Evolutionary conservation across 2,113 vertebrate species (phyloP).

Genomic region (Paralichthys olivaceus): DNA sequence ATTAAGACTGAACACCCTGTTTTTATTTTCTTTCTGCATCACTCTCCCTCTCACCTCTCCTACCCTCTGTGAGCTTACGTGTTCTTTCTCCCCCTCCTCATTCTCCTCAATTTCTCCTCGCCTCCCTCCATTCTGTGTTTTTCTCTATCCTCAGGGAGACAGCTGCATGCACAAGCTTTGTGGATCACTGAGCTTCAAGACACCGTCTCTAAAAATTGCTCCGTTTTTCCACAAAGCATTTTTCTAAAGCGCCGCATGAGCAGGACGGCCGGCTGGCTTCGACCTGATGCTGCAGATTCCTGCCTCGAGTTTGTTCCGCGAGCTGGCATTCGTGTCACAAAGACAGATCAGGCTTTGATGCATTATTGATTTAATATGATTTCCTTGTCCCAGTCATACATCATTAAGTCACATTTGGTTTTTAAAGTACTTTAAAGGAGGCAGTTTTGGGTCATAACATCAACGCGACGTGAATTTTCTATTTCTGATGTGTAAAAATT

Average conservation of each 20-base stretch:
- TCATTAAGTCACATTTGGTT: slow-evolving; percentile 13
- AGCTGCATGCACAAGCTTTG: slow-evolving; percentile 64
- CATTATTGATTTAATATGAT: slow-evolving; percentile 49
- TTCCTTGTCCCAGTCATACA: slow-evolving; percentile 31
- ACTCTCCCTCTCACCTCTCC: slow-evolving; percentile 47
- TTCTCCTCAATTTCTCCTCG: neutral
- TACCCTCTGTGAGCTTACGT: slow-evolving; percentile 23
- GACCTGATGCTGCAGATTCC: slow-evolving; percentile 41
- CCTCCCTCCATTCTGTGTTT: slow-evolving; percentile 43
- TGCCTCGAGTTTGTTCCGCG: slow-evolving; percentile 19
- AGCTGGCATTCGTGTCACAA: slow-evolving; percentile 20
- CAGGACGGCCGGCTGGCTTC: slow-evolving; percentile 9
- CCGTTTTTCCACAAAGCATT: slow-evolving; percentile 43
- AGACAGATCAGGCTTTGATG: slow-evolving; percentile 32
- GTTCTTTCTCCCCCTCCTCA: slow-evolving; percentile 16
- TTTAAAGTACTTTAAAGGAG: slow-evolving; percentile 5
- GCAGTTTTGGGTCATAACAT: neutral
- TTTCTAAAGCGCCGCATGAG: slow-evolving; percentile 28
- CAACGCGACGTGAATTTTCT: neutral
- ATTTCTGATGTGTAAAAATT: neutral
- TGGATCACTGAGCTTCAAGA: slow-evolving; percentile 78
- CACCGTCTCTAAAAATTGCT: slow-evolving; percentile 61
- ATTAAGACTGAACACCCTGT: slow-evolving; percentile 56
- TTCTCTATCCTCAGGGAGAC: slow-evolving; percentile 66
- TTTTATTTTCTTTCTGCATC: slow-evolving; percentile 58